Evolutionary conservation across 2,113 vertebrate species (phyloP).

Genomic region (Echinops telfairi): DNA sequence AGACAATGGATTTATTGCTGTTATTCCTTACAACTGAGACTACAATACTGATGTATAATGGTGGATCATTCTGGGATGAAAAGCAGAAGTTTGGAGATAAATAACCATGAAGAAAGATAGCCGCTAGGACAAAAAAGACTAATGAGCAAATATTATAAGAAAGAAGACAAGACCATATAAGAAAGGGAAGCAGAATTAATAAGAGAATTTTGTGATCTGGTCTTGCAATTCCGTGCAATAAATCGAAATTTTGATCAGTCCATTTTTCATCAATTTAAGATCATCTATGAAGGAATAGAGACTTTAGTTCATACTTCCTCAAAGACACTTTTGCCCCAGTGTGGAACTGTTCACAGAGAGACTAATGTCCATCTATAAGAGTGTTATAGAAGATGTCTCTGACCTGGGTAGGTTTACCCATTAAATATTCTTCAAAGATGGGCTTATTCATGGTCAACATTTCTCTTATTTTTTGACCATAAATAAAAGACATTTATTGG

Average conservation of each 20-base stretch:
- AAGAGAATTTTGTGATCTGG: neutral
- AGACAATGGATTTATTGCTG: too few species aligned
- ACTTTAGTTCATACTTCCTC: neutral
- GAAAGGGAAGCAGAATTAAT: neutral
- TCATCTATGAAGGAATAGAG: neutral
- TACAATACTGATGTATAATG: fast-evolving
- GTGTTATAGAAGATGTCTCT: neutral
- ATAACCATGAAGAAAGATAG: neutral
- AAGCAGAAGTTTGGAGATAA: neutral
- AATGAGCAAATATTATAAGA: neutral
- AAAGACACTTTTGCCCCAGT: neutral
- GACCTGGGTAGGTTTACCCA: neutral
- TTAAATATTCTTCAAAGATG: neutral
- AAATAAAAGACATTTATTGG: neutral
- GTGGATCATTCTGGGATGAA: neutral
- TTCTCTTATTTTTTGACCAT: neutral
- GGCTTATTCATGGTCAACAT: too few species aligned
- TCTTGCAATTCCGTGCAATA: neutral
- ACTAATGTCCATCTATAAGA: neutral
- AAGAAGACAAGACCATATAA: fast-evolving
- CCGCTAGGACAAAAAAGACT: neutral
- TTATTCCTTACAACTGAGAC: too few species aligned
- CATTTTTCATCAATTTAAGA: neutral
- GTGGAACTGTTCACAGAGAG: fast-evolving
- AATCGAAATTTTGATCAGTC: neutral